These are phyloP conservation scores for Simalia tracyae DNA, from an alignment of 2,797 vertebrate genomes.

Conservation along the genomic window DNA sequence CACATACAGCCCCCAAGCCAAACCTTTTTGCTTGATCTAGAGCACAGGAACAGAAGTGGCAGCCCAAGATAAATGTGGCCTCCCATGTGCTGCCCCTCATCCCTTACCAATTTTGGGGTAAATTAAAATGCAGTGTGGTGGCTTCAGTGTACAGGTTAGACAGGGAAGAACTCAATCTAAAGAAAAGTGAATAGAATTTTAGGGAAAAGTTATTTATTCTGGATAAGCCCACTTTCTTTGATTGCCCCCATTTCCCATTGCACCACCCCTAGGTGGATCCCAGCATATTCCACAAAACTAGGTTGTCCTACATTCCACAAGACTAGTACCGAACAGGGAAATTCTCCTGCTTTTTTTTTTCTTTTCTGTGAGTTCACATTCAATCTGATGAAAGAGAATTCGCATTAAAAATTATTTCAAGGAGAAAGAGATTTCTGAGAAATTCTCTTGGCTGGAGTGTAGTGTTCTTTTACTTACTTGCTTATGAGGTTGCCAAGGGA, in stretches of 20 bases:
- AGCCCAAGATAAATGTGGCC: not conserved
- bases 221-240: not conserved
- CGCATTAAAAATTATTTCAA: too few species aligned
- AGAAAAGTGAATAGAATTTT: not conserved
- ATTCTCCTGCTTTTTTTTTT: too few species aligned
- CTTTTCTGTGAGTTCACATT: too few species aligned
- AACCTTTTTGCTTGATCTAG: not conserved
- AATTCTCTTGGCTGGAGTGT: too few species aligned
- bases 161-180: not conserved
- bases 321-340: not conserved
- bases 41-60: not conserved
- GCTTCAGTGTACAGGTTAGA: not conserved
- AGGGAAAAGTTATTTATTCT: not conserved
- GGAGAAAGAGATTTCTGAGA: too few species aligned
- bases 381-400: too few species aligned
- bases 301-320: not conserved
- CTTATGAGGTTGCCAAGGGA: too few species aligned
- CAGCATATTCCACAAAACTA: not conserved
- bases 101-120: not conserved
- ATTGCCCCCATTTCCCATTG: not conserved
- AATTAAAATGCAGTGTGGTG: not conserved
- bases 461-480: too few species aligned
- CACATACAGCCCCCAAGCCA: not conserved
- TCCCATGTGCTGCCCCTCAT: not conserved
- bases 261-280: not conserved